phyloP scores from a whole-genome alignment of 2,113 vertebrate species.

The Chloebia gouldiae region DNA sequence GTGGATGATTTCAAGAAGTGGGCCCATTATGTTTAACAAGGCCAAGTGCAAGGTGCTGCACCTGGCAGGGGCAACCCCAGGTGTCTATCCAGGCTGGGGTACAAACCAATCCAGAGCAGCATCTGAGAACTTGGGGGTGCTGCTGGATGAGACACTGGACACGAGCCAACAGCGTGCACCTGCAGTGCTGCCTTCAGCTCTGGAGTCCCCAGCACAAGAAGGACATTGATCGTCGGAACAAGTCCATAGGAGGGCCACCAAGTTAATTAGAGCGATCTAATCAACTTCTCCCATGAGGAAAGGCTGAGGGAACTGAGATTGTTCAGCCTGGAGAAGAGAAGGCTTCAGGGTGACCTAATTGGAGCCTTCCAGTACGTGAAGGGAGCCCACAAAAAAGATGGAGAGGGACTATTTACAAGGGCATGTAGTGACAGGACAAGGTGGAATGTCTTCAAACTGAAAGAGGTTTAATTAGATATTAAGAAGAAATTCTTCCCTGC shows the following conservation, averaged over 20 bases:
- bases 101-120: not conserved
- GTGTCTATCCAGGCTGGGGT: not conserved
- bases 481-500: not conserved
- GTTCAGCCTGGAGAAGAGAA: not conserved
- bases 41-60: not conserved
- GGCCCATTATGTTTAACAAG: not conserved
- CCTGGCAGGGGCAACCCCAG: not conserved
- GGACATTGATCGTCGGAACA: accelerated
- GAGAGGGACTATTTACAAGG: not conserved
- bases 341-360: not conserved
- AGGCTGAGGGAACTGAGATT: not conserved
- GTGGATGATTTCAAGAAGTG: not conserved
- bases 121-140: not conserved
- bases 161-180: accelerated
- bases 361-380: not conserved
- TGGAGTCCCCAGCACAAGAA: not conserved
- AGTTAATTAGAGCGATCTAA: not conserved
- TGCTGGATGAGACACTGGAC: not conserved
- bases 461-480: not conserved
- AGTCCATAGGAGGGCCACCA: not conserved
- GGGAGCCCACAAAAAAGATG: not conserved
- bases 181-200: not conserved
- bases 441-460: not conserved
- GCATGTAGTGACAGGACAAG: not conserved
- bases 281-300: not conserved